A percentile compares a stretch with the other conserved stretches of the same genome.
phyloP scores from a whole-genome alignment of 2,113 vertebrate species.

The Plectropomus leopardus region DNA sequence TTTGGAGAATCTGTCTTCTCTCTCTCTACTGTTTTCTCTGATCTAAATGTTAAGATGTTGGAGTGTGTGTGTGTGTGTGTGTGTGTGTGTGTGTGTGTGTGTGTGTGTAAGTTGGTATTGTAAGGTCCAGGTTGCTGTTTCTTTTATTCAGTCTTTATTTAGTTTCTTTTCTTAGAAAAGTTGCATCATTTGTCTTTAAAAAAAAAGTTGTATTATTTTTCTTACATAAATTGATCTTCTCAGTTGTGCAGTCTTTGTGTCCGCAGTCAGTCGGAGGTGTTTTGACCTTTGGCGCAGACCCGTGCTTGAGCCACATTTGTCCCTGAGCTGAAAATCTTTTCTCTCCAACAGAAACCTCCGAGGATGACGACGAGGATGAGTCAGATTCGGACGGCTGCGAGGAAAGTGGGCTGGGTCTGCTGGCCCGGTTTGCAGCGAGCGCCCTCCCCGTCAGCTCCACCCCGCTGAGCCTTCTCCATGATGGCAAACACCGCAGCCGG shows the following conservation, averaged over 20 bases:
- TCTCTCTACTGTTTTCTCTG: constrained; percentile 34
- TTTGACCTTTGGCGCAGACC: constrained; percentile 48
- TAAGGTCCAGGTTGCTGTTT: constrained; percentile 6
- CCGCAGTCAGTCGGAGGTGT: constrained; percentile 3
- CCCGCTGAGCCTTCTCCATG: constrained; percentile 88
- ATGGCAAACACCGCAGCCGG: constrained; percentile 91
- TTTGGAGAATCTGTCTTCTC: constrained; percentile 31
- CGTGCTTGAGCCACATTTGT: neutral
- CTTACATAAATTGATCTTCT: neutral
- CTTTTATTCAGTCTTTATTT: constrained; percentile 13
- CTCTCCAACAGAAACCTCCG: constrained; percentile 89
- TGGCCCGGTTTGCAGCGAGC: constrained; percentile 94
- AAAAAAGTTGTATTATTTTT: neutral
- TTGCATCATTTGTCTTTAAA: neutral
- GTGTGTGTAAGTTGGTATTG: constrained; percentile 4
- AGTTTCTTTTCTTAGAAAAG: neutral
- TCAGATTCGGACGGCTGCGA: constrained; percentile 86
- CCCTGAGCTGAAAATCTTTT: constrained; percentile 48
- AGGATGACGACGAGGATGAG: constrained; percentile 84
- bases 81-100: constrained; percentile 1
- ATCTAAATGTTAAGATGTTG: neutral
- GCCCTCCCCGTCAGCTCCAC: constrained; percentile 89
- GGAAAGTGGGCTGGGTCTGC: constrained; percentile 94
- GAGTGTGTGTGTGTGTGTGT: neutral
- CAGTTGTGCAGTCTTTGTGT: constrained; percentile 9